Evolutionary conservation across 2,888 invertebrate species (phyloP).

Genomic region (Amiota mariae): DNA sequence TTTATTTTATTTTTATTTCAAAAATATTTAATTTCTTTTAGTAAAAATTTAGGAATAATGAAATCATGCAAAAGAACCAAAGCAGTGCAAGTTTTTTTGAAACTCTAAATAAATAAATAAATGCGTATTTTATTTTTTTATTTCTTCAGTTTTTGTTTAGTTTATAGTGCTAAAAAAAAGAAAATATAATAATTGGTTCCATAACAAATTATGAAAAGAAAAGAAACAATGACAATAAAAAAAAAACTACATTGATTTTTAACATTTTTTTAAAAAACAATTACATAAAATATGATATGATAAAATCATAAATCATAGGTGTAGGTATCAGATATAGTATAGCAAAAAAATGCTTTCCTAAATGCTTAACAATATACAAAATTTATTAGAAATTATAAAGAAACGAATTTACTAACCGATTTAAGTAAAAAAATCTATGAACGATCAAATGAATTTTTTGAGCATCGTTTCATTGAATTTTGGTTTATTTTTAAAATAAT

Average conservation of each 20-base stretch:
- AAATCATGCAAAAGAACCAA: constrained; percentile 41
- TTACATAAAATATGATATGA: constrained; percentile 28
- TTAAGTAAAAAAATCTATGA: constrained; percentile 29
- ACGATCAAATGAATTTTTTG: constrained; percentile 74
- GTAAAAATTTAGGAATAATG: constrained; percentile 6
- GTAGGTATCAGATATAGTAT: not conserved
- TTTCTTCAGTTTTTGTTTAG: constrained; percentile 59
- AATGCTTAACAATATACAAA: constrained; percentile 48
- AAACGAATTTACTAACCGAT: constrained; percentile 19
- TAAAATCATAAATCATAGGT: constrained; percentile 12
- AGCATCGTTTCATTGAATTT: constrained; percentile 72
- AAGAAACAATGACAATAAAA: constrained; percentile 39
- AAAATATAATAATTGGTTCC: constrained; percentile 33
- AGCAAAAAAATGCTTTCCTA: constrained; percentile 24
- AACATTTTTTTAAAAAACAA: constrained; percentile 65
- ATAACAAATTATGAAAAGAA: constrained; percentile 10
- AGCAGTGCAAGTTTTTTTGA: constrained; percentile 71
- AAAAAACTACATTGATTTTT: constrained; percentile 65
- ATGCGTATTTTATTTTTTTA: constrained; percentile 40
- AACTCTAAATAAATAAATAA: not conserved
- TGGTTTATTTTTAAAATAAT: constrained; percentile 49
- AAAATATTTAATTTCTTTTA: not conserved
- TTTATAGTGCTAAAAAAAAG: constrained; percentile 58
- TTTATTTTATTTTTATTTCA: not conserved
- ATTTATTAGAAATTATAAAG: constrained; percentile 25